These are phyloP conservation scores for Periphyllus acericola DNA, from an alignment of 2,888 invertebrate genomes.

Conservation along the genomic window DNA sequence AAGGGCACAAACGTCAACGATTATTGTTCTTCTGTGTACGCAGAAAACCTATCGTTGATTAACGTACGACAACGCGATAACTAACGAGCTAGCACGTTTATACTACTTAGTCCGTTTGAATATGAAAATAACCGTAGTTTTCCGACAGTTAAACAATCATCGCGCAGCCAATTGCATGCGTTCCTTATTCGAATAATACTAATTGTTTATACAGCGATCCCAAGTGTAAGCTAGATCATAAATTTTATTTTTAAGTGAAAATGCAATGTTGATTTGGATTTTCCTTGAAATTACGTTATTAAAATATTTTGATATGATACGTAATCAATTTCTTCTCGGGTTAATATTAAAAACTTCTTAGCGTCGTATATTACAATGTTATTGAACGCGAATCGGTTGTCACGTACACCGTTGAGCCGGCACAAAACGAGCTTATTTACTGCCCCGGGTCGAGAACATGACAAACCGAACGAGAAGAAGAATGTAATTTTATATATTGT, in stretches of 20 bases:
- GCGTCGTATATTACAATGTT: background rate
- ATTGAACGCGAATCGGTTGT: background rate
- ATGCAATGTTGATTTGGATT: background rate
- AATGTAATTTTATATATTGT: slow-evolving; percentile 38
- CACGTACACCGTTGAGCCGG: background rate
- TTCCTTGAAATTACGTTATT: background rate
- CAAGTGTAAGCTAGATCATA: background rate
- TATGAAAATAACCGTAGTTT: background rate
- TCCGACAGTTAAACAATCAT: background rate
- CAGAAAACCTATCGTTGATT: too few species aligned
- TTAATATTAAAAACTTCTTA: background rate
- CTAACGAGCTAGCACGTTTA: too few species aligned
- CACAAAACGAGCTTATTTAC: slow-evolving; percentile 6
- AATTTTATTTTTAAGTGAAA: background rate
- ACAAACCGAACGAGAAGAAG: background rate
- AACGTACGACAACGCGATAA: too few species aligned
- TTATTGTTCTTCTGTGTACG: background rate
- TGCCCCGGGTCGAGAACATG: background rate
- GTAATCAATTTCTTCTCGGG: background rate
- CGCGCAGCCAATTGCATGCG: background rate
- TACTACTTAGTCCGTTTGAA: too few species aligned
- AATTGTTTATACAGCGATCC: background rate
- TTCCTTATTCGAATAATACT: too few species aligned
- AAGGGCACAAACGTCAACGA: background rate
- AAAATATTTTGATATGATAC: background rate